Base-by-base conservation (phyloP, 2,888 invertebrate species). In the Cinara cedri region DNA sequence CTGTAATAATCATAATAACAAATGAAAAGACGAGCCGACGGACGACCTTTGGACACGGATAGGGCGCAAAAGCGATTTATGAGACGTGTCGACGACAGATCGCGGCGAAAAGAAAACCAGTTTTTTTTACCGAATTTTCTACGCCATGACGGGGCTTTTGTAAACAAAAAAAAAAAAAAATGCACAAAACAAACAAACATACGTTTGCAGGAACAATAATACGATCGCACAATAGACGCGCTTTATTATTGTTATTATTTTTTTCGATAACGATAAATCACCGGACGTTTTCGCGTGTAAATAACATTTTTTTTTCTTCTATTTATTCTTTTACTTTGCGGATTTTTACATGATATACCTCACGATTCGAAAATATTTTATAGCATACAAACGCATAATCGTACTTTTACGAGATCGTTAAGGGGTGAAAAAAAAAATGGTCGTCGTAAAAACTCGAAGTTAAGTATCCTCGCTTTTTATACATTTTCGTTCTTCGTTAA, bases 311-410 rank as follows among this genome's bases (percentile, higher is more conserved):
- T n/a, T n/a, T n/a, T n/a, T n/a, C n/a, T n/a, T n/a, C n/a, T n/a
- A n/a, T n/a, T n/a, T n/a, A n/a, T n/a, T n/a, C n/a, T n/a, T n/a
- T 63, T 74, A 21, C 51, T 63, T 16, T 54, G 34, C 34, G 42
- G 21, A 74, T 63, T 63, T 74, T 63, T 74, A 74, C 62, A 74
- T 42, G 42, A n/a, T n/a, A n/a, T n/a, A n/a, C n/a, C n/a, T n/a
- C 19, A 44, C 26, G 51, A 62, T 72, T 74, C 8, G 21, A 63
- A 62, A 49, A n/a, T 6, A 34, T 34, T 63, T 16, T 21, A n/a
- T n/a, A n/a, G n/a, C n/a, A n/a, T n/a, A n/a, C n/a, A 62, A 63
- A 74, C 21, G 16, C 34, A 34, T 63, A 51, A 60, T 26, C 4
- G 14, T 16, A 16, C 11, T 24, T 44, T 19, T 34, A 57, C 8